Evolutionary conservation across 2,888 invertebrate genomes (phyloP).

Genomic region (Sinohyriopsis cumingii): DNA sequence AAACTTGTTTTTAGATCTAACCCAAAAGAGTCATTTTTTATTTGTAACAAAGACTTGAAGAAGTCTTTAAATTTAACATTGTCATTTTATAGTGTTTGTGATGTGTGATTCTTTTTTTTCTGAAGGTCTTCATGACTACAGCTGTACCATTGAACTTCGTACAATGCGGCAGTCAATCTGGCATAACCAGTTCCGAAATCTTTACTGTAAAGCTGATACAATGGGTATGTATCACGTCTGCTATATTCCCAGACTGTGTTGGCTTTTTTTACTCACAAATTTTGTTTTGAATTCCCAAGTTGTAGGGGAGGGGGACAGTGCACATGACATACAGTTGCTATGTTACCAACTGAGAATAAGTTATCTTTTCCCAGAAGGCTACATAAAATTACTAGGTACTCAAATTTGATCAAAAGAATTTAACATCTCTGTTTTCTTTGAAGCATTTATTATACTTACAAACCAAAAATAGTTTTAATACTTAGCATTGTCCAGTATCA

Average conservation of each 20-base stretch:
- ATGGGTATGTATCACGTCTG: conserved; percentile 26
- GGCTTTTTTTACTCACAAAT: not conserved
- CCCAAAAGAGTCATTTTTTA: too few relatives aligned
- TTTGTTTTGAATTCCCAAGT: too few relatives aligned
- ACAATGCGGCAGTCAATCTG: conserved; percentile 60
- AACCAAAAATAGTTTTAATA: too few relatives aligned
- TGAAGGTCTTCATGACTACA: conserved; percentile 63
- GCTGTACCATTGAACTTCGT: conserved; percentile 59
- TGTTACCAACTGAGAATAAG: not conserved
- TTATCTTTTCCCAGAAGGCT: not conserved
- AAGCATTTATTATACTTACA: too few relatives aligned
- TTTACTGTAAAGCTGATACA: conserved; percentile 43
- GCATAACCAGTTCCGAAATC: conserved; percentile 58
- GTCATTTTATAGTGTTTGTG: not conserved
- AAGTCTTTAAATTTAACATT: too few relatives aligned
- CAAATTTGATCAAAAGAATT: too few relatives aligned
- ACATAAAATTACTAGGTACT: too few relatives aligned
- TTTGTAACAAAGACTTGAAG: too few relatives aligned
- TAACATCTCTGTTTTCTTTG: too few relatives aligned
- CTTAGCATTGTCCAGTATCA: too few relatives aligned
- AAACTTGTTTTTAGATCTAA: too few relatives aligned
- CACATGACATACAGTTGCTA: not conserved
- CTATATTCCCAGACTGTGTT: not conserved
- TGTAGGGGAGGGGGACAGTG: not conserved
- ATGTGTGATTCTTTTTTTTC: conserved; percentile 5